A percentile compares a stretch with the other conserved stretches of the same genome.
Conservation (phyloP, 2,888 invertebrate species). For the Hirudinaria manillensis region DNA sequence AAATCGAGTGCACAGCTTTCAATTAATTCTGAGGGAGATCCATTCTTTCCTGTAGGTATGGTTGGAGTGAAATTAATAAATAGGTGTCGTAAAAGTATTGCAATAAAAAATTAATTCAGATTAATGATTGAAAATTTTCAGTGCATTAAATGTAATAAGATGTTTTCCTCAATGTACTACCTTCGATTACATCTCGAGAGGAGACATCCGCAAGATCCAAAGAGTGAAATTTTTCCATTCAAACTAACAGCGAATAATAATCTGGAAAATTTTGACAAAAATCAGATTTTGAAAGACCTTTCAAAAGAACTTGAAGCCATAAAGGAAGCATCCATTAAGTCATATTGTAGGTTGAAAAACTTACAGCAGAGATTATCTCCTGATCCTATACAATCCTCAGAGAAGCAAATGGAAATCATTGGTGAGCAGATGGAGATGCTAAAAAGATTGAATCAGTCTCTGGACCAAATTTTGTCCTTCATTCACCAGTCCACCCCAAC, state of each 20-base stretch:
- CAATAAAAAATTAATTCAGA: neutral
- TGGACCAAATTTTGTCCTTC: neutral
- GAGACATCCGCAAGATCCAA: conserved; percentile 4
- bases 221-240: no score
- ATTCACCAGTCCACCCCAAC: neutral
- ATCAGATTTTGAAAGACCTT: no score
- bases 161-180: conserved; percentile 3
- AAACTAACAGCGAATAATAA: no score
- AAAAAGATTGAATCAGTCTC: neutral
- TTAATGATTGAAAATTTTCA: neutral
- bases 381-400: no score
- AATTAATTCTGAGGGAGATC: no score
- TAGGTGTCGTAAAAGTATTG: neutral
- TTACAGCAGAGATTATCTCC: neutral
- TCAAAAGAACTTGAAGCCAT: neutral
- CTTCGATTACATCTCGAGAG: neutral
- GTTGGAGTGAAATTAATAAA: neutral
- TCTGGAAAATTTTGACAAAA: no score
- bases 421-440: neutral
- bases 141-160: conserved; percentile 4
- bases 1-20: no score
- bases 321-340: neutral
- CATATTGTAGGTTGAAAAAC: neutral
- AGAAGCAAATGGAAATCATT: neutral
- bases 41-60: neutral